Evolutionary conservation across 2,113 vertebrate genomes (phyloP), one percentile per base, ranked within the genome.

Genomic region (Oriolus oriolus): DNA sequence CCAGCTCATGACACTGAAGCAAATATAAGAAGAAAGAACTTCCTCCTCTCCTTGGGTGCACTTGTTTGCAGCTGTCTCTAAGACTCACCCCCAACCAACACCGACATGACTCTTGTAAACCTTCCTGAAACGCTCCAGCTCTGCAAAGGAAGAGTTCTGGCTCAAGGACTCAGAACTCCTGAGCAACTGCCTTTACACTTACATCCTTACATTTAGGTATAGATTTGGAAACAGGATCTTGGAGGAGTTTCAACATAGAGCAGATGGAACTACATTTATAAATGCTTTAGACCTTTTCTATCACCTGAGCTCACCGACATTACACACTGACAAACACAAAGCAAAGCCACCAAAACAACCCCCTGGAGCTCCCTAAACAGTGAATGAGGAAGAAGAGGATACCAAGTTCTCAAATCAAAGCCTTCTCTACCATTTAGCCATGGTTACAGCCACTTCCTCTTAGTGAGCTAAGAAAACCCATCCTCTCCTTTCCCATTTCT

Each of bases 331-430:
- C 37, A 75, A 94, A 37, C 61, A 78, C 16, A 60, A 68, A 44
- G 28, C 61, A 69, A 87, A 89, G 53, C 13, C 68, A 78, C 20
- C 28, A 26, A 42, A 47, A 42, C 33, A 56, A 28, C 9, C 26
- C 45, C 42, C 15, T 9, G 27, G 39, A 92, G 66, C 37, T 68
- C 30, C 39, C 52, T 16, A 3, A 74, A 30, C 23, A 89, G 16
- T 5, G 12, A 66, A 31, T 0, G 0, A 56, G 24, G 37, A 69
- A 84, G 35, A 84, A 20, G 22, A 79, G 27, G 23, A 44, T 10
- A 52, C 6, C 35, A 60, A 24, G 33, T 53, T 89, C 74, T 87
- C 57, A 68, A 82, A 71, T 41, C 52, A 66, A 80, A 81, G 39
- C 44, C 45, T 61, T 50, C 71, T 73, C 24, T 3, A 31, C 33